A percentile compares a stretch with the other conserved stretches of the same genome.
Evolutionary conservation across 2,888 invertebrate species (phyloP).

Genomic region (Caenorhabditis doughertyi): DNA sequence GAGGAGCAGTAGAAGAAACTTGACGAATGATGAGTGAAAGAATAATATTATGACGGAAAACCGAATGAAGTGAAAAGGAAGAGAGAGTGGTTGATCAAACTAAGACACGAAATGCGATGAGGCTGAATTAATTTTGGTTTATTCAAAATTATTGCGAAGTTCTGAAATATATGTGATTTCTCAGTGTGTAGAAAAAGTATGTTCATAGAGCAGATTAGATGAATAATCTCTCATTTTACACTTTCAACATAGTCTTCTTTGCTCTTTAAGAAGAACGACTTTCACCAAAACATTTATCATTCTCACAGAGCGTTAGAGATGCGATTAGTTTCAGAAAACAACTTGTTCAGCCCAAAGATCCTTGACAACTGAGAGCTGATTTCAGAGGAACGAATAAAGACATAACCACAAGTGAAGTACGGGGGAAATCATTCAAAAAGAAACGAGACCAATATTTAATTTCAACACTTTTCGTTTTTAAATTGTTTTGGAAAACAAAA

Average conservation of each 20-base stretch:
- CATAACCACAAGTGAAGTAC: too few relatives aligned
- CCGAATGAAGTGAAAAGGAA: not conserved
- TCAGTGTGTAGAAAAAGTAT: not conserved
- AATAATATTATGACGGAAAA: slow-evolving; percentile 56
- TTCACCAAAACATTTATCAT: slow-evolving; percentile 3
- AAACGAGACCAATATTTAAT: too few relatives aligned
- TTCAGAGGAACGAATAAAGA: not conserved
- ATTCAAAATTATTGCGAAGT: not conserved
- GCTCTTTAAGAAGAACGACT: not conserved
- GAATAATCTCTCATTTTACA: slow-evolving; percentile 29
- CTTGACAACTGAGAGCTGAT: slow-evolving; percentile 5
- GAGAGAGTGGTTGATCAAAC: slow-evolving; percentile 16
- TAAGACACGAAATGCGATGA: not conserved
- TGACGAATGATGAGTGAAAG: slow-evolving; percentile 18
- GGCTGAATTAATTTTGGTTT: not conserved
- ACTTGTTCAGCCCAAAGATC: slow-evolving; percentile 20
- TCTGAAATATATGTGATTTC: not conserved
- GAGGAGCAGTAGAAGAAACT: slow-evolving; percentile 30
- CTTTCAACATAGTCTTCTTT: slow-evolving; percentile 8
- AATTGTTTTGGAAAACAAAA: too few relatives aligned
- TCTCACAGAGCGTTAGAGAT: slow-evolving; percentile 9
- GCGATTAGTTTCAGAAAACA: slow-evolving; percentile 22
- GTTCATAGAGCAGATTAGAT: slow-evolving; percentile 1
- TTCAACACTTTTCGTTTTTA: too few relatives aligned
- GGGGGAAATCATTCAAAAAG: too few relatives aligned